Base-by-base conservation (phyloP, 2,888 invertebrate genomes). In the Silvanus unidentatus region DNA sequence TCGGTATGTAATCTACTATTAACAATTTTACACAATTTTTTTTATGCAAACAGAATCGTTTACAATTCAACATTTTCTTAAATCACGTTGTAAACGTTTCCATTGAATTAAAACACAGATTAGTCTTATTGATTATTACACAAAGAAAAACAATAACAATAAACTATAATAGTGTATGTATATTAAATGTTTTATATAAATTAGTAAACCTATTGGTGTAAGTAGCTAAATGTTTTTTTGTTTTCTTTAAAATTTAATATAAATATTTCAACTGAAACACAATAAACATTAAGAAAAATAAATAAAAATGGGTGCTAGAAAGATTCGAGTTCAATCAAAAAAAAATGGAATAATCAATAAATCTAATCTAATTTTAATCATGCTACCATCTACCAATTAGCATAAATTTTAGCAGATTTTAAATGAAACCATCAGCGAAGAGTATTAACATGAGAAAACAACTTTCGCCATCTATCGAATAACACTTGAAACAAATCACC, bases 121-220 rank as follows among this genome's bases (percentile, higher is more conserved):
- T 68, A 77, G 64, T 48, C 53, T 66, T 65, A 66, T 66, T 66
- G 66, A 66, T 66, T 65, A 59, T 59, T 58, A 49, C 50, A 48
- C 47, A 43, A 32, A 32, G 3, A 5, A n/a, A 32, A 32, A 32
- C 10, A n/a, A 16, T 39, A 13, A 16, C 6, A 6, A 37, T 32
- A 13, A n/a, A 13, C 10, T n/a, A n/a, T n/a, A n/a, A n/a, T n/a
- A n/a, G n/a, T n/a, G n/a, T n/a, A n/a, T n/a, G n/a, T n/a, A n/a
- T n/a, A n/a, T n/a, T n/a, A n/a, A n/a, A n/a, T n/a, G n/a, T n/a
- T n/a, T n/a, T n/a, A n/a, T n/a, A n/a, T n/a, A n/a, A n/a, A n/a
- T n/a, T n/a, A n/a, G n/a, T n/a, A n/a, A n/a, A n/a, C n/a, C n/a
- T n/a, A n/a, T n/a, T n/a, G n/a, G n/a, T n/a, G n/a, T n/a, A n/a